Base-by-base conservation (phyloP, 2,888 invertebrate species). In the Scelioninae gen. 1 region DNA sequence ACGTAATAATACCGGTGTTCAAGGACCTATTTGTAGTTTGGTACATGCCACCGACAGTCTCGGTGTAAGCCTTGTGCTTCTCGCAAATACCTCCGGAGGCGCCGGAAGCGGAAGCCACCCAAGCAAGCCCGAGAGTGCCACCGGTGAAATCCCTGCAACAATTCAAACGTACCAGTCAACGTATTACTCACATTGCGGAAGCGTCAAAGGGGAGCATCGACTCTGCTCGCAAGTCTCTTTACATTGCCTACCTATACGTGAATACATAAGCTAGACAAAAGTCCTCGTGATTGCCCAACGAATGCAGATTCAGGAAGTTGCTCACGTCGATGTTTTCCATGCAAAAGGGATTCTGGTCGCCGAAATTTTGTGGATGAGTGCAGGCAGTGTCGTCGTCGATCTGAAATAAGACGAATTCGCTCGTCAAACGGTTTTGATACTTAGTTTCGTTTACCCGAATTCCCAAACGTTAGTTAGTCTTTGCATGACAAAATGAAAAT, bases 221-320 rank as follows among this genome's bases (percentile, higher is more conserved):
- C 43, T 49, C n/a, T 5, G n/a, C n/a, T n/a, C n/a, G n/a, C 15
- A 23, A 43, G 47, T 66, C 16, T 5, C 8, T 63, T 16, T 60
- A 32, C 49, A 31, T 65, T 82, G 90, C 92, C 91, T 82, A 90
- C 92, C 91, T 87, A 92, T 97, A 97, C 0, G 99, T 99, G 93
- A 99, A 99, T 83, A 99, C 98, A 92, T 99, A 99, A n/a, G 99
- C 99, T 84, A 99, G 95, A 92, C 99, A 99, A 93, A 99, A 99
- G 93, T 97, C 97, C 90, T 99, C 97, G 92, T 99, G 99, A 93
- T 99, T 98, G 75, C 97, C 96, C 85, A 99, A 94, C 10, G 99
- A 99, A 93, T 99, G 99, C 53, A 99, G 95, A 93, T 99, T 99
- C 77, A 99, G 94, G 93, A 99, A 99, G 93, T 99, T 99, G 88